Evolutionary conservation across 2,797 vertebrate species (phyloP), one percentile per base, ranked within the genome.

Genomic region (Leptodactylus fallax): DNA sequence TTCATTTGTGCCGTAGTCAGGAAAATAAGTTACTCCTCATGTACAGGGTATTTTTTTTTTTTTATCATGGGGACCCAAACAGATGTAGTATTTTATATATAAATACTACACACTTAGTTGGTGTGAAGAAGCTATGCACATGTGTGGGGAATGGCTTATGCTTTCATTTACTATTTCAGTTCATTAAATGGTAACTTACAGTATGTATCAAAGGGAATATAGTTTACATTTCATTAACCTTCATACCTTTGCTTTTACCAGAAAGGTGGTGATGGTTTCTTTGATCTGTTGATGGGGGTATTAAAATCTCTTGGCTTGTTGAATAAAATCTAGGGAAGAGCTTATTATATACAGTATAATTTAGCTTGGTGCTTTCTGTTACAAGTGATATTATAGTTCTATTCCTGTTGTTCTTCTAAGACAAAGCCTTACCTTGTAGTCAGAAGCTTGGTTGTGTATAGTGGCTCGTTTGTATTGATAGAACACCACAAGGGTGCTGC

Each of bases 401-500:
- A 36, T 36, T 36, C n/a, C n/a, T 36, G 36, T 36, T 36, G 4
- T 36, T 36, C 36, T 36, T 36, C 36, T 36, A 36, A 36, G 4
- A 36, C 36, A 36, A 36, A 36, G 36, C 36, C 36, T 36, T 36
- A 55, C 53, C 53, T 55, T 55, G 53, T 55, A 53, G 13, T 53
- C 53, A 53, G 53, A 11, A 72, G 69, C 67, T 45, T 17, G 14
- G 27, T 6, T 3, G 14, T 71, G 27, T 14, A 36, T 71, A 36
- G 25, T 6, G 6, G 67, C 72, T 76, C 72, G 19, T 36, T n/a
- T 36, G 36, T 36, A 77, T 77, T 58, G 78, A 79, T 60, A 36
- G 61, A 79, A 27, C 25, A 69, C 47, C 53, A 81, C 53, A 81
- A 81, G 78, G 61, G 23, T 74, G 25, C 49, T 81, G 86, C 58